Conservation (phyloP, 2,888 invertebrate genomes). For the Phortica okadai region DNA sequence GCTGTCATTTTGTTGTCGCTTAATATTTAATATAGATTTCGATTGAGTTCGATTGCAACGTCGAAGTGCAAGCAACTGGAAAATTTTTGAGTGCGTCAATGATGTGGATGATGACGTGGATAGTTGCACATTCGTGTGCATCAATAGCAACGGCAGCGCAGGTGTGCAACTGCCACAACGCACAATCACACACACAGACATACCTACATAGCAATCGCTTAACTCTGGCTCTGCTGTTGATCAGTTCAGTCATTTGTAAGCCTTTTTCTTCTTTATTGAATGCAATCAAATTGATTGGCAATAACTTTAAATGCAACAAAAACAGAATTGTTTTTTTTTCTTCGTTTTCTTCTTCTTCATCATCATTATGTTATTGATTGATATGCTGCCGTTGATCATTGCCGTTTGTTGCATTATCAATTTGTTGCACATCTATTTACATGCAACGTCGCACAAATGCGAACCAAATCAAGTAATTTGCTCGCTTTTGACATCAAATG, state of each 20-base stretch:
- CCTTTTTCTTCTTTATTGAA: no score
- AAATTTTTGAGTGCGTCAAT: background rate
- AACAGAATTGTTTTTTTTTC: background rate
- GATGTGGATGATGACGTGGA: background rate
- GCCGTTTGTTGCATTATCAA: slow-evolving; percentile 6
- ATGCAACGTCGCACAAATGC: background rate
- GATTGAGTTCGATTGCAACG: background rate
- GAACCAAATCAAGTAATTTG: background rate
- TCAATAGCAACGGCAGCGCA: background rate
- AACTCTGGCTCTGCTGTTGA: no score
- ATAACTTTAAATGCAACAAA: background rate
- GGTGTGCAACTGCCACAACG: background rate
- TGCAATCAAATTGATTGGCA: background rate
- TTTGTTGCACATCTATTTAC: background rate
- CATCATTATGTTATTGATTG: background rate
- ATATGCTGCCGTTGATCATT: background rate
- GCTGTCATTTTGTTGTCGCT: background rate
- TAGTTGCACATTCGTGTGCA: background rate
- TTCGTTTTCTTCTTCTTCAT: background rate
- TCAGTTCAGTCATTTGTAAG: no score
- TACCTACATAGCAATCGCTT: no score
- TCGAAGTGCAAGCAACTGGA: background rate
- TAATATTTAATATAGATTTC: background rate
- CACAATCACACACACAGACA: background rate
- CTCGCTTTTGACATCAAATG: slow-evolving; percentile 1